phyloP scores from a whole-genome alignment of 2,797 vertebrate species.

The Ispidina picta region DNA sequence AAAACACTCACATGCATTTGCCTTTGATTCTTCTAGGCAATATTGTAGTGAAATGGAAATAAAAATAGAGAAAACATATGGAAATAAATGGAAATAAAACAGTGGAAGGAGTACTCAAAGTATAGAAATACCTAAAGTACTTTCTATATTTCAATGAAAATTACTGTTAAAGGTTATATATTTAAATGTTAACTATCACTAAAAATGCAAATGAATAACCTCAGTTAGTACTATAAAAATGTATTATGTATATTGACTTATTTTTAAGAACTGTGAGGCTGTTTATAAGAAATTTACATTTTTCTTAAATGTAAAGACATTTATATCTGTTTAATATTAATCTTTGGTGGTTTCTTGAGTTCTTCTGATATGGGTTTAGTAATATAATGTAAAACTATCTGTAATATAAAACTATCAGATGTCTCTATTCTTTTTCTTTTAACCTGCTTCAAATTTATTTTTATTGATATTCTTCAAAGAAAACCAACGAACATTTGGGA shows the following conservation, averaged over 20 bases:
- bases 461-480: constrained; percentile 65
- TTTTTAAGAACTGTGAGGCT: constrained; percentile 36
- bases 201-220: constrained; percentile 47
- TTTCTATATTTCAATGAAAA: constrained; percentile 30
- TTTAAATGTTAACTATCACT: constrained; percentile 42
- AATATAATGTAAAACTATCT: constrained; percentile 74
- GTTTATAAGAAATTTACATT: constrained; percentile 11
- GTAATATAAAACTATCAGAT: constrained; percentile 70
- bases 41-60: constrained; percentile 4
- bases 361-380: constrained; percentile 57
- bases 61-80: background rate
- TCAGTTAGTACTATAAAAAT: constrained; percentile 1
- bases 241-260: background rate
- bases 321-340: background rate
- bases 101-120: background rate
- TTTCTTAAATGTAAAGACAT: background rate
- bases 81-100: constrained; percentile 41
- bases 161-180: constrained; percentile 16
- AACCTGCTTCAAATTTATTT: constrained; percentile 63
- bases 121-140: constrained; percentile 8
- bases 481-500: constrained; percentile 71
- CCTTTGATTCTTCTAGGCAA: constrained; percentile 13
- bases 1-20: background rate
- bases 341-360: constrained; percentile 40
- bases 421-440: constrained; percentile 73